A percentile compares a stretch with the other conserved stretches of the same genome.
These are phyloP conservation scores for Agrenia bidenticulata DNA, from an alignment of 2,888 invertebrate species.

Conservation along the genomic window DNA sequence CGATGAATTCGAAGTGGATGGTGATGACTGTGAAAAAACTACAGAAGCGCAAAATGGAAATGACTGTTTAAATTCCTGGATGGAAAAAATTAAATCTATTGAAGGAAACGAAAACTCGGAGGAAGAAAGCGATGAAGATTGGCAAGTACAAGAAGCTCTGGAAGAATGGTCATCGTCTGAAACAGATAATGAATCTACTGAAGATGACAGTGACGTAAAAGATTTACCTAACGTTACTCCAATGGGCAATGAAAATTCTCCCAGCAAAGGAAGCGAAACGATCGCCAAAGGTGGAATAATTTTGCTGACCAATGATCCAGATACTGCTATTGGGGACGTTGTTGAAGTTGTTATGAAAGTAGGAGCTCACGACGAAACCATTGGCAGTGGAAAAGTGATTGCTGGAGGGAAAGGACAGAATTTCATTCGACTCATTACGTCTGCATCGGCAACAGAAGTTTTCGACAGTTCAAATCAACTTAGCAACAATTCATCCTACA, in stretches of 20 bases:
- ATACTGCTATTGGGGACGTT: background rate
- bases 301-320: background rate
- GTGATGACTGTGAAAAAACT: background rate
- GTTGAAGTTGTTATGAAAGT: conserved; percentile 1
- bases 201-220: too few relatives aligned
- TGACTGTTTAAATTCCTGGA: background rate
- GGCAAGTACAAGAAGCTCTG: background rate
- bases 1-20: background rate
- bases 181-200: background rate
- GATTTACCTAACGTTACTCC: too few relatives aligned
- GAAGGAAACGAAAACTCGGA: background rate
- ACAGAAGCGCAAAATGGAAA: background rate
- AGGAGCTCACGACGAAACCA: background rate
- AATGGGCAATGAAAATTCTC: too few relatives aligned
- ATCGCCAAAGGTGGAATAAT: background rate
- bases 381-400: background rate
- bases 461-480: too few relatives aligned
- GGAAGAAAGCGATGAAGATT: background rate
- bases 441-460: background rate
- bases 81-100: background rate
- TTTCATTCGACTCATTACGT: background rate
- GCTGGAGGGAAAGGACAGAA: conserved; percentile 11
- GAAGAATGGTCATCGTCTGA: background rate
- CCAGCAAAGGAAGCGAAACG: background rate
- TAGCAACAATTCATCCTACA: too few relatives aligned